Conservation (phyloP, 2,888 invertebrate species). For the Amphipoea oculea region DNA sequence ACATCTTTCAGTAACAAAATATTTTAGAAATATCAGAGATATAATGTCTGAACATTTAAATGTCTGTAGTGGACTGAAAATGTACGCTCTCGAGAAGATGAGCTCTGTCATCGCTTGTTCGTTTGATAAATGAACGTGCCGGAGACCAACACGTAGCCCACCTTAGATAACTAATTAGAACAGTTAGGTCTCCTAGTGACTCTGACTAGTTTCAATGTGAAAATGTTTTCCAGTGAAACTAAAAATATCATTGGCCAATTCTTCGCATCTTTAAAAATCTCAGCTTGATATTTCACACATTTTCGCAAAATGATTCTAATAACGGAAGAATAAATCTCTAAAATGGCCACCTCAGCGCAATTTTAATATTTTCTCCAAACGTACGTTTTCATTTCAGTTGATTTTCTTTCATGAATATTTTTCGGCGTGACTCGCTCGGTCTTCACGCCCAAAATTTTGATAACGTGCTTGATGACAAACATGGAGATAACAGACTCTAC, state of each 20-base stretch:
- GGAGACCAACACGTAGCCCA: conserved; percentile 20
- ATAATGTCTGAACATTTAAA: conserved; percentile 66
- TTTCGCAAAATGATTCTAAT: conserved; percentile 30
- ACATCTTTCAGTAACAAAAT: conserved; percentile 85
- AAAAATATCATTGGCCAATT: conserved; percentile 31
- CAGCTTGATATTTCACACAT: conserved; percentile 11
- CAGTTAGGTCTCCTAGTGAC: conserved; percentile 25
- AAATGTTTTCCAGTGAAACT: not conserved
- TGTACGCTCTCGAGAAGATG: conserved; percentile 41
- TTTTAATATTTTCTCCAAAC: conserved; percentile 52
- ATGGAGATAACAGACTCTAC: conserved; percentile 32
- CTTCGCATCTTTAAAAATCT: conserved; percentile 2
- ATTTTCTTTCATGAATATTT: conserved; percentile 50
- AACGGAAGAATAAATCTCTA: conserved; percentile 46
- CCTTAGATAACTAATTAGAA: conserved; percentile 43
- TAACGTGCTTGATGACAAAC: conserved; percentile 49
- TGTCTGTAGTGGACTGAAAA: conserved; percentile 54
- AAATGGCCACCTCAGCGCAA: conserved; percentile 40
- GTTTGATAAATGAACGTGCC: conserved; percentile 40
- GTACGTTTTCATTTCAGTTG: conserved; percentile 37
- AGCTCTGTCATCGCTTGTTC: conserved; percentile 49
- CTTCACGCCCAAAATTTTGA: conserved; percentile 44
- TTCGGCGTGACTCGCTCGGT: conserved; percentile 23
- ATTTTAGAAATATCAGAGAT: conserved; percentile 84
- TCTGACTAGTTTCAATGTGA: conserved; percentile 21